These are phyloP conservation scores for Eulithis testata DNA, from an alignment of 2,888 invertebrate species.

Conservation along the genomic window DNA sequence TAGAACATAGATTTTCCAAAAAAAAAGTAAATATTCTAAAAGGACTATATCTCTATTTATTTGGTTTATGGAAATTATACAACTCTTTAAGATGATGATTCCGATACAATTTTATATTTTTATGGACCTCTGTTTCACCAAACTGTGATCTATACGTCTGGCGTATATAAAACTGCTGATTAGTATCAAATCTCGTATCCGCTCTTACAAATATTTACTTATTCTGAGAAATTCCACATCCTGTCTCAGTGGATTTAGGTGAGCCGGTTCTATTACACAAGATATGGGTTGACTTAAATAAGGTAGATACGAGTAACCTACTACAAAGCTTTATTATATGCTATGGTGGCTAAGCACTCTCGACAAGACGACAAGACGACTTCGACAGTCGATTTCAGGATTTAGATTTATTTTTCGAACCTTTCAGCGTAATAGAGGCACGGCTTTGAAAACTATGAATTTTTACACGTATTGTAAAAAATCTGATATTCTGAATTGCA, in stretches of 20 bases:
- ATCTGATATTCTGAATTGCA: too few species aligned
- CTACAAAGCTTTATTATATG: not conserved
- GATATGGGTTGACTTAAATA: constrained; percentile 43
- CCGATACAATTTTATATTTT: constrained; percentile 8
- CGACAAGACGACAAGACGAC: too few species aligned
- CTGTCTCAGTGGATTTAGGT: constrained; percentile 22
- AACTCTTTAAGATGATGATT: not conserved
- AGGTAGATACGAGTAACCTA: constrained; percentile 14
- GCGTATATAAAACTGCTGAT: constrained; percentile 11
- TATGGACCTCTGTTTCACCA: constrained; percentile 7
- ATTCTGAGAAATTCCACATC: constrained; percentile 28
- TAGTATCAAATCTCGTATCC: constrained; percentile 21
- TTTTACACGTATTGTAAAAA: too few species aligned
- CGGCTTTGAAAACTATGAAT: too few species aligned
- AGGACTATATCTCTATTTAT: not conserved
- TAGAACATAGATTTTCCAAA: too few species aligned
- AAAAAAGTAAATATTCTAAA: too few species aligned
- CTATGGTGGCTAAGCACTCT: not conserved
- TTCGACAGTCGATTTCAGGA: not conserved
- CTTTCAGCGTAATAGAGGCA: too few species aligned
- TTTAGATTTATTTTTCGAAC: not conserved
- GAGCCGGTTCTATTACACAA: constrained; percentile 45
- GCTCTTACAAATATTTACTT: constrained; percentile 23
- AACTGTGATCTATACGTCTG: constrained; percentile 1
- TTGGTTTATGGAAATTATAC: not conserved